Conservation (phyloP, 2,888 invertebrate species). For the Malachius bipustulatus region DNA sequence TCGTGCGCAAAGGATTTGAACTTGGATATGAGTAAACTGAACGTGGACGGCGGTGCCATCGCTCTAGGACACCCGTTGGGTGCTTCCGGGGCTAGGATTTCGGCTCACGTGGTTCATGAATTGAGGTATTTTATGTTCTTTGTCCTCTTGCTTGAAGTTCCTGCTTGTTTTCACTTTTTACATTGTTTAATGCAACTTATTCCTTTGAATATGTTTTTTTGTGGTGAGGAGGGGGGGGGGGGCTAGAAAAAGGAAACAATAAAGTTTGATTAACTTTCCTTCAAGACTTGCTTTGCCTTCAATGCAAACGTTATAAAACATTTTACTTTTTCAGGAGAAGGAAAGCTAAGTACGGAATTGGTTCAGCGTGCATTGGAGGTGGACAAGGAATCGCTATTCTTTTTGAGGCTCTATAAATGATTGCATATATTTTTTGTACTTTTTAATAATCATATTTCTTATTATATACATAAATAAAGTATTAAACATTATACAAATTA, state of each 20-base stretch:
- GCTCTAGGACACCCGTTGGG: constrained; percentile 94
- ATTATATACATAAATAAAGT: no score
- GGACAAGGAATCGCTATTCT: constrained; percentile 95
- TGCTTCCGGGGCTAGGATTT: constrained; percentile 90
- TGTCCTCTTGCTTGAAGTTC: no score
- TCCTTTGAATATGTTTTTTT: no score
- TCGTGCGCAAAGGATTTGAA: constrained; percentile 84
- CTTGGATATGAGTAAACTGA: constrained; percentile 76
- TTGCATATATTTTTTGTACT: neutral
- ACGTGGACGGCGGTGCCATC: constrained; percentile 93
- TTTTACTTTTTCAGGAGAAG: constrained; percentile 55
- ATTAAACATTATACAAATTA: neutral
- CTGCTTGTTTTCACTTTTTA: neutral
- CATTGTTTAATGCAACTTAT: neutral
- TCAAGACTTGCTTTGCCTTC: no score
- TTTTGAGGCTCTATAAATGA: constrained; percentile 57
- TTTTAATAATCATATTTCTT: no score
- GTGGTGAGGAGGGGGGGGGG: no score
- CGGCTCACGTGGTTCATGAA: constrained; percentile 82
- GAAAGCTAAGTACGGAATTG: constrained; percentile 76
- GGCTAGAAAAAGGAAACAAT: no score
- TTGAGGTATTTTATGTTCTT: constrained; percentile 49
- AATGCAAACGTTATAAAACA: no score
- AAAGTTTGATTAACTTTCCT: no score
- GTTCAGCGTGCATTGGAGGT: constrained; percentile 96